phyloP scores from a whole-genome alignment of 2,113 vertebrate species.

The Rhinoptilus africanus region DNA sequence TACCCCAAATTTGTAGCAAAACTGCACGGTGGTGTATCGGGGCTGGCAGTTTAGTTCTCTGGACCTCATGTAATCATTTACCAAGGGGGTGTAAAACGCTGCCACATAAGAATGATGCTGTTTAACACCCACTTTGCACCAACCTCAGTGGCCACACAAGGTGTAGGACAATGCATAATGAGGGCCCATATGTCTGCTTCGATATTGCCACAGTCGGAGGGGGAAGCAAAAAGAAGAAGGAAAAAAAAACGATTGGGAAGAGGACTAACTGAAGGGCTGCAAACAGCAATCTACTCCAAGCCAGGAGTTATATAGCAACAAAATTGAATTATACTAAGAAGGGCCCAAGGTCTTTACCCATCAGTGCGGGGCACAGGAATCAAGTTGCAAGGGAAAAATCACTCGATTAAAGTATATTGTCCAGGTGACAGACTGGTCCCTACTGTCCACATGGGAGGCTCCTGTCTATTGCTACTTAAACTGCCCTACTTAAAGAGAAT shows the following conservation, averaged over 20 bases:
- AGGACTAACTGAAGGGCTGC: background rate
- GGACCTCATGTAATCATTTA: background rate
- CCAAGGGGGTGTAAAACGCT: background rate
- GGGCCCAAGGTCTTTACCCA: background rate
- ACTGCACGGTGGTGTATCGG: background rate
- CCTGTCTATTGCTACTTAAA: background rate
- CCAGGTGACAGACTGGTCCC: background rate
- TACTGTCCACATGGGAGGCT: background rate
- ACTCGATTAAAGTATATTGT: background rate
- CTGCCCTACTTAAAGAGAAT: background rate
- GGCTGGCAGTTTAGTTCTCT: background rate
- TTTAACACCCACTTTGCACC: background rate
- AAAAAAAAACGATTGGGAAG: background rate
- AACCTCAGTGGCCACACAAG: slow-evolving; percentile 4
- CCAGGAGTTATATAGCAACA: background rate
- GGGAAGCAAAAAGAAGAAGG: background rate
- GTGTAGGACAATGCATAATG: background rate
- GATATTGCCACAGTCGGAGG: background rate
- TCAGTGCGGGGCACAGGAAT: background rate
- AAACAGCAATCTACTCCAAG: background rate
- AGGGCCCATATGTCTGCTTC: background rate
- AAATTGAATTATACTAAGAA: background rate
- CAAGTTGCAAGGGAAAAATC: background rate
- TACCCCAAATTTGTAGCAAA: background rate
- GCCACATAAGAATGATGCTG: background rate